Evolutionary conservation across 2,797 vertebrate species (phyloP), one percentile per base, ranked within the genome.

Genomic region (Petrocephalus sullivani): DNA sequence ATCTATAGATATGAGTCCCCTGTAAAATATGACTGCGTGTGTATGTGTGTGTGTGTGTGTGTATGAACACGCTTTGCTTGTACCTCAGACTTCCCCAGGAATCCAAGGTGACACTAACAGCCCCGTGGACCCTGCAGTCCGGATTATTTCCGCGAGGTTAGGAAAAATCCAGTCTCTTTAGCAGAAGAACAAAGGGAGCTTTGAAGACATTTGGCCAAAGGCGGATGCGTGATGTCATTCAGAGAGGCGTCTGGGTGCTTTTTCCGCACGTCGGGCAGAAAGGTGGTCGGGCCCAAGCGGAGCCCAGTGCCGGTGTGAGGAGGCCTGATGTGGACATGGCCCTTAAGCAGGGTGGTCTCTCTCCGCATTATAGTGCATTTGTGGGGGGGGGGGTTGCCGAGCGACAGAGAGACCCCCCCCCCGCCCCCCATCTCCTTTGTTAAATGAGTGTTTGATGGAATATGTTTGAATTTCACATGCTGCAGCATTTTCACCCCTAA

Each of bases 121-220:
- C 61, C 61, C 21, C 28, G 23, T 64, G 23, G 61, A 28, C 61
- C 61, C 61, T 60, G 41, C 57, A 5, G 75, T 82, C 46, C 3
- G 8, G 53, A 57, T 87, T 57, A 88, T 28, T 5, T 53, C 85
- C 64, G 67, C 81, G 82, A 85, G 89, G 90, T 89, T 89, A 60
- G 71, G 81, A 88, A 21, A 84, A 90, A 88, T 64, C 75, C 21
- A 41, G 89, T 89, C 84, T 89, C 0, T 82, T 64, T 60, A 87
- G 81, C 85, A 33, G 6, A 88, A 61, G 56, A 78, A 87, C 87
- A 89, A 61, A 87, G 88, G 33, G 0, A n/a, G 84, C 89, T 92
- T 90, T 90, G 90, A 91, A 87, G 88, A 88, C 71, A 88, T 89
- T 87, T 86, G 83, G 87, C 91, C 89, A 83, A 90, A 21, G 89